Conservation (phyloP, 1,140 invertebrate genomes). For the Drosophila subpulchrella region DNA sequence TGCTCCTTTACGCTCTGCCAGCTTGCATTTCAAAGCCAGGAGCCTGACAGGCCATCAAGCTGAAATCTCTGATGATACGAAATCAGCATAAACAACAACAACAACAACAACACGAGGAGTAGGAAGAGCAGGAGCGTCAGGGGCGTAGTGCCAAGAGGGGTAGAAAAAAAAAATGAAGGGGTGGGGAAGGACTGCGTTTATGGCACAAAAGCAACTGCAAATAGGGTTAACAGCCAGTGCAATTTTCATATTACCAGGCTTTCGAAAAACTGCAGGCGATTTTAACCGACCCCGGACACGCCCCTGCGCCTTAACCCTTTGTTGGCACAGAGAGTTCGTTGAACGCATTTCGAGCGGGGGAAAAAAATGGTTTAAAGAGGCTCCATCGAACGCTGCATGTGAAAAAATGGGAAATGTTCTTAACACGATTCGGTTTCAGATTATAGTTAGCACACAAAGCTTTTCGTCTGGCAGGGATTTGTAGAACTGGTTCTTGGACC, state of each 20-base stretch:
- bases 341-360: slow-evolving; percentile 43
- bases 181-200: slow-evolving; percentile 39
- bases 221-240: slow-evolving; percentile 81
- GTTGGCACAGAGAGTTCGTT: slow-evolving; percentile 47
- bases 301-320: slow-evolving; percentile 15
- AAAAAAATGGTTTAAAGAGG: slow-evolving; percentile 12
- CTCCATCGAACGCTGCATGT: slow-evolving; percentile 4
- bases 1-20: slow-evolving; percentile 26
- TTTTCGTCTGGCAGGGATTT: neutral
- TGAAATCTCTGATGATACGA: slow-evolving; percentile 81
- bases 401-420: slow-evolving; percentile 1
- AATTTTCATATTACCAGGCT: slow-evolving; percentile 80
- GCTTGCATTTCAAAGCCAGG: slow-evolving; percentile 38
- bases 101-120: slow-evolving; percentile 30
- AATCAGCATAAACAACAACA: slow-evolving; percentile 78
- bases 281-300: neutral
- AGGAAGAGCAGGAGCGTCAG: neutral
- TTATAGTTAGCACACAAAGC: slow-evolving; percentile 10
- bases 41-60: slow-evolving; percentile 59
- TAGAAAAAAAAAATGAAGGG: neutral
- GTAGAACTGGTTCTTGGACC: neutral
- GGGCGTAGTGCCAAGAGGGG: slow-evolving; percentile 3
- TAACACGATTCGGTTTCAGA: slow-evolving; percentile 20
- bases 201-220: slow-evolving; percentile 78
- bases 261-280: slow-evolving; percentile 55